Conservation (phyloP, 2,888 invertebrate genomes). For the Xanthorhoe designata region DNA sequence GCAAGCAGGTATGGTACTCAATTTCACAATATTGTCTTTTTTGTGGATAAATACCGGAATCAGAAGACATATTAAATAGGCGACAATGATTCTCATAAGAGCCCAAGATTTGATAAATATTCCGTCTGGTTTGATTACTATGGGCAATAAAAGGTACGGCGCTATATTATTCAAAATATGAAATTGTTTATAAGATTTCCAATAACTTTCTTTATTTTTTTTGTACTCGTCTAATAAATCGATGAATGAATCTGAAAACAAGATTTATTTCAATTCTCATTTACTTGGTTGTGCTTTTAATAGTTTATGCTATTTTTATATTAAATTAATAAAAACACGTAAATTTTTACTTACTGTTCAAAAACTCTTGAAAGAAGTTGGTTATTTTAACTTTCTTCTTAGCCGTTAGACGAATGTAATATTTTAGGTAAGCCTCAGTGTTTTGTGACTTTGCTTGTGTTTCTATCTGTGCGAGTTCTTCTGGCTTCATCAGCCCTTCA, state of each 20-base stretch:
- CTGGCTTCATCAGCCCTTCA: slow-evolving; percentile 64
- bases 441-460: slow-evolving; percentile 60
- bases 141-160: slow-evolving; percentile 69
- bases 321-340: no score
- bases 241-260: slow-evolving; percentile 73
- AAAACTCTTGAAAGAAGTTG: slow-evolving; percentile 67
- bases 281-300: no score
- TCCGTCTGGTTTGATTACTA: slow-evolving; percentile 73
- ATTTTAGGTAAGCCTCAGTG: slow-evolving; percentile 58
- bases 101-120: slow-evolving; percentile 74
- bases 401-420: slow-evolving; percentile 52
- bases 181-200: slow-evolving; percentile 69
- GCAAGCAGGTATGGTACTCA: not conserved
- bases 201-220: slow-evolving; percentile 62
- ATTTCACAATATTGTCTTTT: not conserved
- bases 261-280: not conserved
- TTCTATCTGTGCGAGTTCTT: slow-evolving; percentile 66
- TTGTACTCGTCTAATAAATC: slow-evolving; percentile 65
- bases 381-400: slow-evolving; percentile 62
- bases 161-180: slow-evolving; percentile 63
- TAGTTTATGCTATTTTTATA: no score
- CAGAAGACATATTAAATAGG: slow-evolving; percentile 67
- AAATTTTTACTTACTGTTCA: slow-evolving; percentile 57
- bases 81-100: slow-evolving; percentile 60
- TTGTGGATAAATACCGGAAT: slow-evolving; percentile 62